Percentiles rank a stretch among this genome's conserved stretches.
Conservation (phyloP, 1,140 invertebrate genomes). For the Cherax quadricarinatus region DNA sequence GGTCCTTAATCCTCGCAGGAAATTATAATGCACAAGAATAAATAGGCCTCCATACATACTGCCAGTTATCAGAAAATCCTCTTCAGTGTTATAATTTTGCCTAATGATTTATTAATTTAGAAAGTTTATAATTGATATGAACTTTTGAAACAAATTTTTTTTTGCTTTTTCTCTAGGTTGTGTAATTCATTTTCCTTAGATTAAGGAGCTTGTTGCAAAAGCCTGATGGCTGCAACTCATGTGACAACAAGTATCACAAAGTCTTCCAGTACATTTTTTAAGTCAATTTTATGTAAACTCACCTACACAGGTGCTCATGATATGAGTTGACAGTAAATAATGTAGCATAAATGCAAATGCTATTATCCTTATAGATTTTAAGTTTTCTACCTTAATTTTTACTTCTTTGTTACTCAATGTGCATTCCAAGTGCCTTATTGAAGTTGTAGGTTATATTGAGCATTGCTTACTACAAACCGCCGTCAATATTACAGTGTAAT, state of each 20-base stretch:
- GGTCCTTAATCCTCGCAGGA: conserved; percentile 14
- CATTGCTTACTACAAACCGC: conserved; percentile 25
- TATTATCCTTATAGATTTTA: conserved; percentile 61
- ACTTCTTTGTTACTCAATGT: conserved; percentile 42
- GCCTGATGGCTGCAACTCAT: conserved; percentile 45
- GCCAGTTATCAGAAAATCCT: conserved; percentile 23
- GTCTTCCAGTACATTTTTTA: conserved; percentile 68
- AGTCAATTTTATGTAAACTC: conserved; percentile 51
- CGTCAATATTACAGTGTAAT: not conserved
- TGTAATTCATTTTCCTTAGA: conserved; percentile 51
- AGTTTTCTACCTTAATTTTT: conserved; percentile 56
- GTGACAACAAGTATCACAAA: conserved; percentile 70
- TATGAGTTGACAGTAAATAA: conserved; percentile 49
- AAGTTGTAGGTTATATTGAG: conserved; percentile 45
- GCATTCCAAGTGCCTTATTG: conserved; percentile 63
- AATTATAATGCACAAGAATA: conserved; percentile 27
- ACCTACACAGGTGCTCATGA: conserved; percentile 8
- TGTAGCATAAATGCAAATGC: conserved; percentile 52
- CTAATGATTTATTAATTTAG: conserved; percentile 7
- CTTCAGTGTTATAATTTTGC: conserved; percentile 25
- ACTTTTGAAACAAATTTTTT: conserved; percentile 27
- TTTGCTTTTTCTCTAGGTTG: conserved; percentile 46
- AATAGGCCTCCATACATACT: conserved; percentile 12
- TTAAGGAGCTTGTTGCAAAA: conserved; percentile 61
- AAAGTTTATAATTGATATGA: conserved; percentile 56